Conservation (phyloP, 2,888 invertebrate species). For the Drosophila quasianomalipes region DNA sequence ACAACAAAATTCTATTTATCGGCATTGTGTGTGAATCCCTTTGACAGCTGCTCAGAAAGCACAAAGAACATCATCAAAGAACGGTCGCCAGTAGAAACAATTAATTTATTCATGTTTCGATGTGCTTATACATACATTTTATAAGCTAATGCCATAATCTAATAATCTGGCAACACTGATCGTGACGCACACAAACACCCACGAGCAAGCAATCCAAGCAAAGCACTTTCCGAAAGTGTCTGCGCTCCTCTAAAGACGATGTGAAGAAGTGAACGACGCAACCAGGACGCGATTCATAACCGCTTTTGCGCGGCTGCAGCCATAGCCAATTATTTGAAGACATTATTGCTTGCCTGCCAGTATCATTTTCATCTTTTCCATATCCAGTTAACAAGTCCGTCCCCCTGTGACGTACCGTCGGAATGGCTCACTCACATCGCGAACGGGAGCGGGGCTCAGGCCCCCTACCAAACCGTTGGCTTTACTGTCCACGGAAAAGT, state of each 20-base stretch:
- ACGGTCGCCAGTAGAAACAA: background rate
- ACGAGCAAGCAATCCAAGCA: slow-evolving; percentile 31
- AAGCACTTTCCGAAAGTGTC: slow-evolving; percentile 37
- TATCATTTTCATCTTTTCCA: slow-evolving; percentile 5
- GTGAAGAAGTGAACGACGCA: slow-evolving; percentile 37
- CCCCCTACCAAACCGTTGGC: slow-evolving; percentile 94
- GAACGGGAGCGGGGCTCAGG: slow-evolving; percentile 85
- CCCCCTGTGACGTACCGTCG: slow-evolving; percentile 7
- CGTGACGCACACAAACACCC: slow-evolving; percentile 36
- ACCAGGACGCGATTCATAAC: slow-evolving; percentile 26
- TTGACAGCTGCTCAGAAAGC: background rate
- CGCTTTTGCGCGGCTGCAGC: slow-evolving; percentile 9
- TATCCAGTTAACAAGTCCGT: slow-evolving; percentile 13
- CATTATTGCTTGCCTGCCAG: slow-evolving; percentile 9
- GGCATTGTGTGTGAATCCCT: background rate
- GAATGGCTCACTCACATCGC: slow-evolving; percentile 44
- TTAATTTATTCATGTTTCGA: background rate
- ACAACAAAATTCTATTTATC: background rate
- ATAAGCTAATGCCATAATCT: slow-evolving; percentile 2
- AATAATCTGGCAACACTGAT: slow-evolving; percentile 22
- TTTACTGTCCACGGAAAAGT: slow-evolving; percentile 94
- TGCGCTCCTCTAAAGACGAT: slow-evolving; percentile 33
- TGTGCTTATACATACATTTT: slow-evolving; percentile 1
- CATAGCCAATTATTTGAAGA: background rate
- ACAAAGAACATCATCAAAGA: background rate